A percentile compares a stretch with the other conserved stretches of the same genome.
Evolutionary conservation across 1,140 invertebrate species (phyloP).

Genomic region (Drosophila melanica): DNA sequence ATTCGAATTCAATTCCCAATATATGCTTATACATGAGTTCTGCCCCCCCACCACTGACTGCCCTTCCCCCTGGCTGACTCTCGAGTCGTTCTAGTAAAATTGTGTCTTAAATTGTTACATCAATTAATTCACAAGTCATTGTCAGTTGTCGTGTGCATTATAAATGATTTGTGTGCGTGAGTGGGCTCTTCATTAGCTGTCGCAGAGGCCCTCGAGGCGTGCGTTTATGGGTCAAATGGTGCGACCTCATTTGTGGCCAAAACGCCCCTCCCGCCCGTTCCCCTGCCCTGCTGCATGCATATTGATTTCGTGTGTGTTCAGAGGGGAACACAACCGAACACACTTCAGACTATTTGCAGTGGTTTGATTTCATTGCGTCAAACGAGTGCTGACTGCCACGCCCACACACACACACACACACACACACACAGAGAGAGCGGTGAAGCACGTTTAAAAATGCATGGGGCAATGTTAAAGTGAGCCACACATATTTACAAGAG

Average conservation of each 20-base stretch:
- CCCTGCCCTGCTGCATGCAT: slow-evolving; percentile 27
- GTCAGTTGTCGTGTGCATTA: slow-evolving; percentile 79
- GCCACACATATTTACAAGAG: slow-evolving; percentile 15
- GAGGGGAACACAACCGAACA: slow-evolving; percentile 20
- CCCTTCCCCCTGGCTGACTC: not conserved
- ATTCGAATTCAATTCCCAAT: slow-evolving; percentile 52
- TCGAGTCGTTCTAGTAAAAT: slow-evolving; percentile 5
- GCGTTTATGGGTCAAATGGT: slow-evolving; percentile 70
- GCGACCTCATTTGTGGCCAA: slow-evolving; percentile 62
- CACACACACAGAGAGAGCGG: slow-evolving; percentile 11
- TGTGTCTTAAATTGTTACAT: slow-evolving; percentile 71
- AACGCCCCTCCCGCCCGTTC: not conserved
- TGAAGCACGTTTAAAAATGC: slow-evolving; percentile 56
- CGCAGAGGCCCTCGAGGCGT: slow-evolving; percentile 28
- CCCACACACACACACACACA: slow-evolving; percentile 24
- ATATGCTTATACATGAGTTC: not conserved
- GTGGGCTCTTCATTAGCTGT: slow-evolving; percentile 38
- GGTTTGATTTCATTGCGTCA: slow-evolving; percentile 72
- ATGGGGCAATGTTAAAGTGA: slow-evolving; percentile 57
- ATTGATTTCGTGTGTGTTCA: slow-evolving; percentile 49
- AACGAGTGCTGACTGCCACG: slow-evolving; percentile 45
- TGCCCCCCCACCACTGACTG: not conserved
- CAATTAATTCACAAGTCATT: slow-evolving; percentile 80
- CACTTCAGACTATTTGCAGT: slow-evolving; percentile 66
- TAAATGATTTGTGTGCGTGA: slow-evolving; percentile 73